Evolutionary conservation across 1,140 invertebrate genomes (phyloP), one percentile per base, ranked within the genome.

Genomic region (Tetraneura akinire): DNA sequence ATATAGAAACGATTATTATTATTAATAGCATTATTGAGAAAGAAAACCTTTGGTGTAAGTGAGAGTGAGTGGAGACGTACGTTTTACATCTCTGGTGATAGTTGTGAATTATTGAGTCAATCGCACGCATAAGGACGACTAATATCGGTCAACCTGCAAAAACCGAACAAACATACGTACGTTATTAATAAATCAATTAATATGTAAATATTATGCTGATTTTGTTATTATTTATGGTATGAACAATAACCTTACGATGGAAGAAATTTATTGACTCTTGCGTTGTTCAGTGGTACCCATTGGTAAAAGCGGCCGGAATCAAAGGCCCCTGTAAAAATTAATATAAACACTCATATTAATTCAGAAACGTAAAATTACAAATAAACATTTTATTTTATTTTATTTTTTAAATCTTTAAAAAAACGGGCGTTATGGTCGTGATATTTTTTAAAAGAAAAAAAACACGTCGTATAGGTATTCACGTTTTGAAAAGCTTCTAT

Each of bases 251-350:
- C 71, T 78, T 78, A 78, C 55, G 73, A 78, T 78, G 73, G 73
- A 57, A 78, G 73, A 78, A 60, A 78, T 60, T 78, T 78, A 45
- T 78, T 78, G 73, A 78, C 73, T 78, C 73, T 78, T 6, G 73
- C 55, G 73, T 78, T 78, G 80, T 81, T 87, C 86, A 88, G 84
- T 88, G 87, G 84, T 87, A 87, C 83, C 87, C 87, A 84, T 88
- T 88, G 83, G 87, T 88, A 84, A 88, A 88, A 82, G 86, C 86
- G 84, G 87, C 88, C 85, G 89, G 86, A 86, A 88, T 86, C 85
- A 88, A 84, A 82, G 88, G 84, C 83, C 87, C 86, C 88, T 87
- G 85, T 84, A 86, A 82, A 86, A 86, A 42, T n/a, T 86, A 82
- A 29, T 0, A 60, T 11, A 26, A 64, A 37, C n/a, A 64, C 9